phyloP scores from a whole-genome alignment of 2,113 vertebrate species.

The Apeltes quadracus region DNA sequence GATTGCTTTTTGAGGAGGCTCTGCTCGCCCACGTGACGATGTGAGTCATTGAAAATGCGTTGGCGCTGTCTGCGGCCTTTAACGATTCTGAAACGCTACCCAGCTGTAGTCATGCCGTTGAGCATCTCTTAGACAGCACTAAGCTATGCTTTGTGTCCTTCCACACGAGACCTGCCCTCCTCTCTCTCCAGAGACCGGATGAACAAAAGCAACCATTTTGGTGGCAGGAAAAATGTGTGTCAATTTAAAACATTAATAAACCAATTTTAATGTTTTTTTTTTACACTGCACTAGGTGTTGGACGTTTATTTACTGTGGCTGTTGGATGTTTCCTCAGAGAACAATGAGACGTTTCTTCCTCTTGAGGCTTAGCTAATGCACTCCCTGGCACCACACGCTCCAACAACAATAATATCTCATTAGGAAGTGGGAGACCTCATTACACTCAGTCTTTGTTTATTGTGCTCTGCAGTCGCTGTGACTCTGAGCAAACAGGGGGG shows the following conservation, averaged over 20 bases:
- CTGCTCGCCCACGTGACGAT: too few species aligned
- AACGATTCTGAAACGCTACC: neutral
- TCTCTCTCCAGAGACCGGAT: neutral
- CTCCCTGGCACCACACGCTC: conserved; percentile 14
- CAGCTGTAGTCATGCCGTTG: neutral
- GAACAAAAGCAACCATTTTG: neutral
- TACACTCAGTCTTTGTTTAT: conserved; percentile 5
- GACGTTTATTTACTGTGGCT: neutral
- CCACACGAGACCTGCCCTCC: neutral
- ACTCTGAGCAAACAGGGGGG: neutral
- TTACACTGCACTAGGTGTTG: neutral
- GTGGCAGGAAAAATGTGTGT: neutral
- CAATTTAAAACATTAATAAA: too few species aligned
- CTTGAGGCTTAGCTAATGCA: conserved; percentile 22
- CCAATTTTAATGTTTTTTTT: too few species aligned
- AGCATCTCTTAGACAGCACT: neutral
- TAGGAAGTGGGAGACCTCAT: conserved; percentile 32
- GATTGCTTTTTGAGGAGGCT: too few species aligned
- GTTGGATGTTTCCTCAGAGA: conserved; percentile 5
- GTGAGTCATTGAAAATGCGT: neutral
- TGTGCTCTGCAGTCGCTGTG: neutral
- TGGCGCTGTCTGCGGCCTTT: neutral
- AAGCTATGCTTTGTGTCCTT: neutral
- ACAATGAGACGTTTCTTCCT: conserved; percentile 36
- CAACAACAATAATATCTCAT: conserved; percentile 30